Percentiles rank a stretch among this genome's conserved stretches.
Conservation (phyloP, 1,140 invertebrate species). For the Rhagoletis pomonella region DNA sequence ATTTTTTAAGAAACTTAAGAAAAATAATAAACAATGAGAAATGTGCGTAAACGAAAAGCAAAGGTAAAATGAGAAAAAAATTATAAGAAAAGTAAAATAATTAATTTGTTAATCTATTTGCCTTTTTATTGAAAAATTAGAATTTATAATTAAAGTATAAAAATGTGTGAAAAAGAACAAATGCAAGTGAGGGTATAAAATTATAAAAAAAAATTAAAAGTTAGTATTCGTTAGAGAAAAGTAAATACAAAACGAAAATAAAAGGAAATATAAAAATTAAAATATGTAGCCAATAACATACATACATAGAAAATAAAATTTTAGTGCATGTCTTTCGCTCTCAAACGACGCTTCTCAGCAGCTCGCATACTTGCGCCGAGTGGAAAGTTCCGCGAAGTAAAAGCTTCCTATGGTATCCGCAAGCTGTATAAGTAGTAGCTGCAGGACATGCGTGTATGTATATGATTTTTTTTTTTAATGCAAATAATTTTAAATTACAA, state of each 20-base stretch:
- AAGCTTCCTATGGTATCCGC: not conserved
- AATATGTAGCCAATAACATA: not conserved
- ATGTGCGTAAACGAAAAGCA: constrained; percentile 16
- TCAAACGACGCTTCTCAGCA: constrained; percentile 17
- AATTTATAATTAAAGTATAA: constrained; percentile 28
- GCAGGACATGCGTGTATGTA: not conserved
- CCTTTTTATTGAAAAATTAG: constrained; percentile 56
- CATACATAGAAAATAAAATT: not conserved
- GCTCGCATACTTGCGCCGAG: not conserved
- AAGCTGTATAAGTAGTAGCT: constrained; percentile 16
- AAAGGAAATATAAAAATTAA: not conserved
- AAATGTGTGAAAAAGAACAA: not conserved
- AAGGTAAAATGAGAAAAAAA: constrained; percentile 45
- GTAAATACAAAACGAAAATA: not conserved
- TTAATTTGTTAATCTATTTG: constrained; percentile 61
- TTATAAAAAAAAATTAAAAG: not conserved
- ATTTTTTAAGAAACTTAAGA: constrained; percentile 48
- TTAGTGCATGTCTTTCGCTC: constrained; percentile 25
- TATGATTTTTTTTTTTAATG: not conserved
- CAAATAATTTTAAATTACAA: not conserved
- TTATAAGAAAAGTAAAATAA: constrained; percentile 52
- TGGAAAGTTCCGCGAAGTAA: not conserved
- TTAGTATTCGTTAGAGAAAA: constrained; percentile 16
- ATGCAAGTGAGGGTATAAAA: constrained; percentile 7
- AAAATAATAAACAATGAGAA: constrained; percentile 15